phyloP scores from a whole-genome alignment of 2,888 invertebrate species.

The Mesoligia furuncula region DNA sequence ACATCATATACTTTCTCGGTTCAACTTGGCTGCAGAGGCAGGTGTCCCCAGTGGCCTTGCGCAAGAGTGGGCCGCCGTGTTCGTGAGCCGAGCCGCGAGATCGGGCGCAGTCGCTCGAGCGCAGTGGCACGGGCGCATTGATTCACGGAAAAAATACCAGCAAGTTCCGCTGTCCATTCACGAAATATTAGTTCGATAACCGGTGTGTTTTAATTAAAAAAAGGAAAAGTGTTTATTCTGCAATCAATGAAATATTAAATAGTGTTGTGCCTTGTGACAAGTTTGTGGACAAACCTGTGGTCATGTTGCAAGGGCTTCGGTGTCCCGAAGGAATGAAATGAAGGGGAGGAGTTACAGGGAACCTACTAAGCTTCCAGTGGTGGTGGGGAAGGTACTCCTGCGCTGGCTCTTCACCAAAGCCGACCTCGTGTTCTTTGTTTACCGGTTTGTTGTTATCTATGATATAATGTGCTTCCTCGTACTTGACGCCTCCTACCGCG shows the following conservation, averaged over 20 bases:
- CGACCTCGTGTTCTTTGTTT: slow-evolving; percentile 91
- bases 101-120: slow-evolving; percentile 67
- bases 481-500: neutral
- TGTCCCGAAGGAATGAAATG: slow-evolving; percentile 81
- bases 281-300: slow-evolving; percentile 63
- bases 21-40: slow-evolving; percentile 72
- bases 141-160: slow-evolving; percentile 48
- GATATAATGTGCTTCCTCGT: slow-evolving; percentile 26
- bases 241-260: neutral
- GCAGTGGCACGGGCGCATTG: slow-evolving; percentile 71
- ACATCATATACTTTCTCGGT: slow-evolving; percentile 81
- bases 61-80: slow-evolving; percentile 73
- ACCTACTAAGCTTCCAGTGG: slow-evolving; percentile 81
- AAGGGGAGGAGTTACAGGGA: slow-evolving; percentile 77
- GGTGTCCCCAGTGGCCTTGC: slow-evolving; percentile 79
- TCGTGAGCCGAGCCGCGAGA: slow-evolving; percentile 53
- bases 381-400: slow-evolving; percentile 90
- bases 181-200: slow-evolving; percentile 48
- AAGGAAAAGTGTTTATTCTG: neutral
- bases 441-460: slow-evolving; percentile 89
- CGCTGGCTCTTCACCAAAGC: slow-evolving; percentile 92
- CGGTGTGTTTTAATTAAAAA: slow-evolving; percentile 3
- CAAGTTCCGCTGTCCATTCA: slow-evolving; percentile 24
- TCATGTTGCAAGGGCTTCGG: slow-evolving; percentile 65
- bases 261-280: slow-evolving; percentile 64